Base-by-base conservation (phyloP, 2,797 vertebrate species). In the Buphagus erythrorhynchus region DNA sequence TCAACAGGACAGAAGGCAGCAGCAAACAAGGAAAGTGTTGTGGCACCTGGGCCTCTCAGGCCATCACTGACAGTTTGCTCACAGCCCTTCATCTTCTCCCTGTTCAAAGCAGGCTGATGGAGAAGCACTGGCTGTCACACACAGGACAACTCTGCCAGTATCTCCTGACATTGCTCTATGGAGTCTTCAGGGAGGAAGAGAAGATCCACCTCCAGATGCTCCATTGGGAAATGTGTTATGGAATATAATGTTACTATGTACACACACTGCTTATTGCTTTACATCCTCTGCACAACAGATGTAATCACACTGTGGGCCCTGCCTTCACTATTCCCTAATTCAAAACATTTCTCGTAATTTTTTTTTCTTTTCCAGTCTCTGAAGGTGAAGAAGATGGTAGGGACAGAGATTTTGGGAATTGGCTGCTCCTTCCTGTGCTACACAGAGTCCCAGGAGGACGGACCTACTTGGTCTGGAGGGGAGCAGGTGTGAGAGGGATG, bases 401-500 rank as follows among this genome's bases (percentile, higher is more conserved):
- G 55, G 13, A 66, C 13, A 52, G 33, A 29, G 13, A 26, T 17
- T 57, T 15, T 63, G 3, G 16, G 21, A 59, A 43, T 18, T 4
- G 10, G n/a, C 13, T 84, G 33, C 59, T 38, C 18, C 1, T 29
- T 52, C 40, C 66, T 18, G 13, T 13, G 31, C 19, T 31, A 24
- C 26, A 21, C 38, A 29, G 21, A n/a, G 35, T 36, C 20, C 35
- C 25, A 13, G 9, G 13, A 38, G 9, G 14, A 22, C 18, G 10
- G 51, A 36, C 5, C 6, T 21, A 25, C 16, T 2, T 0, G 2
- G 1, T 43, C 43, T 6, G 28, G 26, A 84, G 36, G 18, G 0
- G 0, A 81, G 66, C 7, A 16, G 25, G 25, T 36, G 4, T 35
- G 29, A 26, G 57, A 75, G n/a, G 38, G 42, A 65, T 3, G 4